Conservation (phyloP, 1,140 invertebrate species). For the Mylabris phalerata region DNA sequence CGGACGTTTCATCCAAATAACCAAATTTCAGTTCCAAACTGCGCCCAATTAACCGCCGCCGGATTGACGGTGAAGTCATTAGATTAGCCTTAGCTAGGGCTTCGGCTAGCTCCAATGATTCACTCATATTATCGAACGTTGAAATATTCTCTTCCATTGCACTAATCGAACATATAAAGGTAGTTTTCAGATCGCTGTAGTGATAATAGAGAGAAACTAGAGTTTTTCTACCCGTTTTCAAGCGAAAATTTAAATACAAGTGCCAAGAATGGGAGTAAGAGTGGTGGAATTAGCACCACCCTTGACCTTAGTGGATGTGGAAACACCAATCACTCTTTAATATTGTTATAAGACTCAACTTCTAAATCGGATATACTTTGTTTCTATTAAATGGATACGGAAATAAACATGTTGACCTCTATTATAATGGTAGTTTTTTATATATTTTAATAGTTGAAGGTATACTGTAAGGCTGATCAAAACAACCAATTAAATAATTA, state of each 20-base stretch:
- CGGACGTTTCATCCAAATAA: constrained; percentile 33
- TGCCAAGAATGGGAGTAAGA: neutral
- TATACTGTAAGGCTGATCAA: no score
- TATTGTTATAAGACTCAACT: constrained; percentile 2
- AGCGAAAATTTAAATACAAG: no score
- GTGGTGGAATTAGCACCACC: constrained; percentile 5
- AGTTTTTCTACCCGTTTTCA: no score
- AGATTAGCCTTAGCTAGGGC: constrained; percentile 50
- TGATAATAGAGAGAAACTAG: no score
- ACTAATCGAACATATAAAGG: no score
- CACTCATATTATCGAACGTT: constrained; percentile 33
- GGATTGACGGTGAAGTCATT: constrained; percentile 50
- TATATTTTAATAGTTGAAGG: no score
- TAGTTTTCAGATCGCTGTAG: no score
- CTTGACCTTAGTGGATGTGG: constrained; percentile 10
- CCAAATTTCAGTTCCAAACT: constrained; percentile 46
- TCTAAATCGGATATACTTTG: constrained; percentile 7
- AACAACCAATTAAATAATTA: no score
- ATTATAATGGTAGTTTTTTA: constrained; percentile 4
- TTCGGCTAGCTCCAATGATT: constrained; percentile 51
- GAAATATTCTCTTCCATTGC: no score
- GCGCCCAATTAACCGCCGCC: constrained; percentile 47
- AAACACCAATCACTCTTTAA: neutral
- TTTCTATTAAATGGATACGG: constrained; percentile 2
- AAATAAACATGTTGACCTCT: constrained; percentile 10